Percentiles rank a stretch among this genome's conserved stretches.
Conservation (phyloP, 2,797 vertebrate genomes). For the Urophycis tenuis region DNA sequence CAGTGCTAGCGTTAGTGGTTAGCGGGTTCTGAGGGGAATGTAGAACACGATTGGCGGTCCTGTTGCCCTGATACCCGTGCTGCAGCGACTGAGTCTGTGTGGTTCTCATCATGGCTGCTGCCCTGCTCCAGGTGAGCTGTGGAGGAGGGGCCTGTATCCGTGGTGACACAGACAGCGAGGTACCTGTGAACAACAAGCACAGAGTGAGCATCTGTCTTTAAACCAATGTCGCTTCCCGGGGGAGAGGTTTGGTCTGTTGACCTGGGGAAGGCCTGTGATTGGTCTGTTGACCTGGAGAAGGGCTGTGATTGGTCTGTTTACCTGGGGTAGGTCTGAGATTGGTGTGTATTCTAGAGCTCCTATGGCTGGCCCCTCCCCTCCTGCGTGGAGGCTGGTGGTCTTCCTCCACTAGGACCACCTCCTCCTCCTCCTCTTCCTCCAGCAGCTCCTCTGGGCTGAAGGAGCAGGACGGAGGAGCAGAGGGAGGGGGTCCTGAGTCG, state of each 20-base stretch:
- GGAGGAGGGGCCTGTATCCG: conserved; percentile 27
- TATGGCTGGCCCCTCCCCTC: conserved; percentile 5
- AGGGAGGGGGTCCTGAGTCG: conserved; percentile 31
- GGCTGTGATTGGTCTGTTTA: neutral
- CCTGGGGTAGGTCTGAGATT: neutral
- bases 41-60: neutral
- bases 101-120: conserved; percentile 21
- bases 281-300: too few relatives aligned
- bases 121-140: conserved; percentile 37
- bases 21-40: neutral
- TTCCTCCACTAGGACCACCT: conserved; percentile 44
- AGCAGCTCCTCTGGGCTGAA: conserved; percentile 27
- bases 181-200: conserved; percentile 15
- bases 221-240: neutral
- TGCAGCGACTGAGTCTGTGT: conserved; percentile 19
- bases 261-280: too few relatives aligned
- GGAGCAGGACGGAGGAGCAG: conserved; percentile 38
- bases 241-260: too few relatives aligned
- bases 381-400: conserved; percentile 21
- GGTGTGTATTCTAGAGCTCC: conserved; percentile 21
- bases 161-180: neutral
- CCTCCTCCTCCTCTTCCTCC: conserved; percentile 39
- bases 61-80: conserved; percentile 7
- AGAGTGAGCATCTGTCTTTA: neutral
- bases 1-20: neutral